These are phyloP conservation scores for Poecilia velifera DNA, from an alignment of 2,797 vertebrate genomes.

Conservation along the genomic window DNA sequence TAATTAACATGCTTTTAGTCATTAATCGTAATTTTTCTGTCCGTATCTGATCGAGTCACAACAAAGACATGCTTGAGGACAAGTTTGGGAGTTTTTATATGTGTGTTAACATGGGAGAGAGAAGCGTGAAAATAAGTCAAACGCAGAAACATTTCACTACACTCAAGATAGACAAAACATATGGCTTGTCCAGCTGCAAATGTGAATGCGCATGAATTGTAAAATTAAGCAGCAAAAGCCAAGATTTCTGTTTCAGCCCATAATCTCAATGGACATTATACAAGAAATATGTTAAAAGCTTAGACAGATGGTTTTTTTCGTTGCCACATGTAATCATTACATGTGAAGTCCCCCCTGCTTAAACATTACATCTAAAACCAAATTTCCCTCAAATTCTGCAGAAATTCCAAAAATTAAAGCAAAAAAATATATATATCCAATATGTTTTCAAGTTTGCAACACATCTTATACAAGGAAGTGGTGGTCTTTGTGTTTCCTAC, in stretches of 20 bases:
- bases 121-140: conserved; percentile 56
- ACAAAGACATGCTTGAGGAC: conserved; percentile 74
- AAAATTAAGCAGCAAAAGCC: conserved; percentile 30
- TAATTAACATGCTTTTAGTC: conserved; percentile 70
- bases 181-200: conserved; percentile 55
- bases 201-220: conserved; percentile 28
- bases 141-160: conserved; percentile 68
- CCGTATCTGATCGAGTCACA: conserved; percentile 64
- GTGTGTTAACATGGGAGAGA: conserved; percentile 30
- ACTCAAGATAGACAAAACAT: conserved; percentile 72
- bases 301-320: conserved; percentile 36
- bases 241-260: conserved; percentile 60
- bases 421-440: conserved; percentile 5
- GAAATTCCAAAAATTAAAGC: conserved; percentile 35
- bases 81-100: conserved; percentile 33
- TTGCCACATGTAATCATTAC: conserved; percentile 46
- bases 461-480: not conserved
- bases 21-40: conserved; percentile 57
- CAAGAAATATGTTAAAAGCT: conserved; percentile 55
- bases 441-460: conserved; percentile 5
- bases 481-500: conserved; percentile 30
- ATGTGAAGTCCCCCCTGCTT: conserved; percentile 30
- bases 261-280: conserved; percentile 61
- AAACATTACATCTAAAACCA: conserved; percentile 26
- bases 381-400: conserved; percentile 18